Conservation (phyloP, 2,797 vertebrate species). For the Chrysocyon brachyurus region DNA sequence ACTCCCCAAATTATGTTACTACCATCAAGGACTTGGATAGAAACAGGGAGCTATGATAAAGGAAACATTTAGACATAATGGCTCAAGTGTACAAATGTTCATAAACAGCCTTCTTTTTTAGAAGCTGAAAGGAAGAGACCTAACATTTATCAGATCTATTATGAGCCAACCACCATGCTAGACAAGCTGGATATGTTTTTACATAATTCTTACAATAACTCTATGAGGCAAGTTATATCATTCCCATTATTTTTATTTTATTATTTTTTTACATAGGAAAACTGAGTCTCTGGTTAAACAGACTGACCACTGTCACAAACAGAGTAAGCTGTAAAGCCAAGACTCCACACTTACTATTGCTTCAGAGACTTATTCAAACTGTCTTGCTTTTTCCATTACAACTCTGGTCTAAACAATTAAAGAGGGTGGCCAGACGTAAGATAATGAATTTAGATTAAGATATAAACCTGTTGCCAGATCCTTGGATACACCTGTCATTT, state of each 20-base stretch:
- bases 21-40: constrained; percentile 60
- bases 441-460: not conserved
- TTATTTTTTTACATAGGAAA: not conserved
- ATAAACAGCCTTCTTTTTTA: constrained; percentile 54
- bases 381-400: not conserved
- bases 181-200: not conserved
- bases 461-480: not conserved
- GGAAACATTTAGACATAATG: constrained; percentile 59
- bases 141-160: not conserved
- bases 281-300: not conserved
- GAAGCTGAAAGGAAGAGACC: constrained; percentile 4
- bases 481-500: not conserved
- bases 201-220: not conserved
- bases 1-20: constrained; percentile 67
- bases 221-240: not conserved
- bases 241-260: not conserved
- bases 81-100: constrained; percentile 44
- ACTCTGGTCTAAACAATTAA: not conserved
- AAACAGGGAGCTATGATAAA: constrained; percentile 54
- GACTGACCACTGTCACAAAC: not conserved
- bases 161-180: not conserved
- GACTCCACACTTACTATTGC: not conserved
- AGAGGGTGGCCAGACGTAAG: not conserved
- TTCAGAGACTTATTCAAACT: not conserved
- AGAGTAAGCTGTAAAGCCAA: not conserved